These are phyloP conservation scores for Octodon degus DNA, from an alignment of 2,113 vertebrate species.

Conservation along the genomic window DNA sequence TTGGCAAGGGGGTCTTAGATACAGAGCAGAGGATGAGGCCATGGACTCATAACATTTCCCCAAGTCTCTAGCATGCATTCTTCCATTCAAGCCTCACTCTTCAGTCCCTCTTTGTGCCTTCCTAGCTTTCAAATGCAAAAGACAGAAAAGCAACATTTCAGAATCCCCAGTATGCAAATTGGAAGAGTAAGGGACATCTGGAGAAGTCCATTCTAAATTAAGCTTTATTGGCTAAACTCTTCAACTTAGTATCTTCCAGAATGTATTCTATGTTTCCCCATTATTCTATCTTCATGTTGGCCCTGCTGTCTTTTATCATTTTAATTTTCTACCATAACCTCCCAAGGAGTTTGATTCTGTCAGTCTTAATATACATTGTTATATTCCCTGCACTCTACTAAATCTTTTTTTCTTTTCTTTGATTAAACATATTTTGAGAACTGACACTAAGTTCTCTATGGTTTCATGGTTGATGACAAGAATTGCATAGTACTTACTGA, in stretches of 20 bases:
- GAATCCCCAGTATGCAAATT: conserved; percentile 49
- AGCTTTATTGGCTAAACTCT: background rate
- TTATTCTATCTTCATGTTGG: background rate
- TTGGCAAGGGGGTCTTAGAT: background rate
- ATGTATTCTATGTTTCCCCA: conserved; percentile 3
- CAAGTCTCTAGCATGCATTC: background rate
- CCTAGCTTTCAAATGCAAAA: conserved; percentile 29
- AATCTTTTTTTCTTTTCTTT: conserved; percentile 19
- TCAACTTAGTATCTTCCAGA: conserved; percentile 34
- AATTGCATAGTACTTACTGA: conserved; percentile 10
- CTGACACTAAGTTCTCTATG: background rate
- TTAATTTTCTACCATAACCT: conserved; percentile 2
- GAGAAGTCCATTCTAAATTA: conserved; percentile 49
- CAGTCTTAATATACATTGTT: background rate
- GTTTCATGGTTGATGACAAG: background rate
- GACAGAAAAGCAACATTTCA: conserved; percentile 46
- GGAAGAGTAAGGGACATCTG: conserved; percentile 33
- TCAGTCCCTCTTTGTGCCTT: background rate
- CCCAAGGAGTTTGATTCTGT: conserved; percentile 34
- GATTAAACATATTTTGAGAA: conserved; percentile 34
- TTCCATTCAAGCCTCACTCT: background rate
- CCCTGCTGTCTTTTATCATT: background rate
- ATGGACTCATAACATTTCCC: background rate
- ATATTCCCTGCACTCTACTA: background rate
- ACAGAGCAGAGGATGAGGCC: background rate